Conservation (phyloP, 2,113 vertebrate genomes). For the Rousettus leschenaultii region DNA sequence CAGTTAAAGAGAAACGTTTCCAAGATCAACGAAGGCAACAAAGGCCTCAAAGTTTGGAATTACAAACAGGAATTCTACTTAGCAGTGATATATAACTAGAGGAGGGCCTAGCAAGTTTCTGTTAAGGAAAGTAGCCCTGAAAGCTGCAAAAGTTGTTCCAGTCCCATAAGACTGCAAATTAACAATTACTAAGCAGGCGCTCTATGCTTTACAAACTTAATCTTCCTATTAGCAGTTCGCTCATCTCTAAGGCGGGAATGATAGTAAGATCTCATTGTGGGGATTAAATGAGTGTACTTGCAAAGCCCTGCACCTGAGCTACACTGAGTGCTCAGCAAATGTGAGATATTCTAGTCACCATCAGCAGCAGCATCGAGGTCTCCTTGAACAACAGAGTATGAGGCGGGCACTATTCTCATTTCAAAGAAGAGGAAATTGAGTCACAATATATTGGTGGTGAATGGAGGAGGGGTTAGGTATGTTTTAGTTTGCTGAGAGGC, state of each 20-base stretch:
- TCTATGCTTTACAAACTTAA: background rate
- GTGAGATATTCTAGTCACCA: background rate
- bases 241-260: background rate
- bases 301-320: background rate
- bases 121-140: background rate
- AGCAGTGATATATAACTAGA: background rate
- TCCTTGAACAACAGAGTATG: background rate
- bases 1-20: background rate
- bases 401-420: background rate
- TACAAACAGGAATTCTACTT: background rate
- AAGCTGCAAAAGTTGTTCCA: background rate
- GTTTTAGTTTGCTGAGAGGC: background rate
- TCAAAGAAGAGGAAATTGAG: background rate
- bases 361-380: no score
- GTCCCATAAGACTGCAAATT: background rate
- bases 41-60: background rate
- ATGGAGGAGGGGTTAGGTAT: background rate
- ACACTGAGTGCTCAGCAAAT: background rate
- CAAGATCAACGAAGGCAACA: background rate
- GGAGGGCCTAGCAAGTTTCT: background rate
- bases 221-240: background rate
- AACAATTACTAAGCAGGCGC: background rate
- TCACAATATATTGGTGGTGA: background rate
- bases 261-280: background rate
- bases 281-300: background rate